Percentiles rank a stretch among this genome's conserved stretches.
These are phyloP conservation scores for Propithecus perrieri DNA, from an alignment of 2,797 vertebrate species.

Conservation along the genomic window DNA sequence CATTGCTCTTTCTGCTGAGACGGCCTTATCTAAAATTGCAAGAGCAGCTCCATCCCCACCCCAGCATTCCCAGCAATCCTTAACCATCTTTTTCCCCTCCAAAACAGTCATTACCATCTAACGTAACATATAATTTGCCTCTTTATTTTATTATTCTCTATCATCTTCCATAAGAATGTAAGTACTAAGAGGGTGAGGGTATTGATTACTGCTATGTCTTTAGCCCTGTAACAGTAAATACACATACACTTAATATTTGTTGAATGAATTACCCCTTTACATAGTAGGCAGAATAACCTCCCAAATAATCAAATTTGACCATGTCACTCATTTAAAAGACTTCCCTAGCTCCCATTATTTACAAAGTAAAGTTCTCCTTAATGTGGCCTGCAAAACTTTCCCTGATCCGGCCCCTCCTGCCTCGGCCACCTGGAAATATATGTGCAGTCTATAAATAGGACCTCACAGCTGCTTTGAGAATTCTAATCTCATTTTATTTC, in stretches of 20 bases:
- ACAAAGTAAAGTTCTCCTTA: not conserved
- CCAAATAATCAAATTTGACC: not conserved
- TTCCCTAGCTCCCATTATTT: not conserved
- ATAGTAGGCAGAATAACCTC: not conserved
- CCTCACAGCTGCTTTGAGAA: not conserved
- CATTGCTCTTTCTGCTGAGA: not conserved
- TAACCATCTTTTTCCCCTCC: not conserved
- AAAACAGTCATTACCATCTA: not conserved
- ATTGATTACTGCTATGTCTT: not conserved
- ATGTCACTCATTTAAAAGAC: not conserved
- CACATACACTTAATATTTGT: not conserved
- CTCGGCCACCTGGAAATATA: not conserved
- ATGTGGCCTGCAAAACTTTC: not conserved
- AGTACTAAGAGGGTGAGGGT: not conserved
- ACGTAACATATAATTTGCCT: not conserved
- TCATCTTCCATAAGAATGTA: not conserved
- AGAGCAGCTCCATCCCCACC: not conserved
- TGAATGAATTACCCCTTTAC: not conserved
- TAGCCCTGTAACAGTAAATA: not conserved
- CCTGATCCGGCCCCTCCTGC: not conserved
- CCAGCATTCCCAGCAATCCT: not conserved
- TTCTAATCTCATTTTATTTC: slow-evolving; percentile 16
- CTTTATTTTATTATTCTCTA: not conserved
- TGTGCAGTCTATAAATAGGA: not conserved
- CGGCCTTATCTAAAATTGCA: not conserved